A percentile compares a stretch with the other conserved stretches of the same genome.
Conservation (phyloP, 2,888 invertebrate species). For the Gastracanthus pulcherrimus region DNA sequence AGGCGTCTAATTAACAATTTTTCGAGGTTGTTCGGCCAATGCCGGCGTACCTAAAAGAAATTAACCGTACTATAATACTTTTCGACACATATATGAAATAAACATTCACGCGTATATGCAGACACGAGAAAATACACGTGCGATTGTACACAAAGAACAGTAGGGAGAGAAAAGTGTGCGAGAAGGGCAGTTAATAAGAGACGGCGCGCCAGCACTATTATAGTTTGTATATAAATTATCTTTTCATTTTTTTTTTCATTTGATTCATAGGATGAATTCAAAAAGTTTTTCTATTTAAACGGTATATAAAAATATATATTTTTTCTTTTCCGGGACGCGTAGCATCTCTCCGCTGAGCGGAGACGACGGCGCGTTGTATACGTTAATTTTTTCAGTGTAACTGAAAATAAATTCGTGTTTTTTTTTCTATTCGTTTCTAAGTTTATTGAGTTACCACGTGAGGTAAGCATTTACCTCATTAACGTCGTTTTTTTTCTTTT, state of each 20-base stretch:
- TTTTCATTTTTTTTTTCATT: constrained; percentile 29
- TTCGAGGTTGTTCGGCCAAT: constrained; percentile 38
- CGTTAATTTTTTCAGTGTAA: constrained; percentile 52
- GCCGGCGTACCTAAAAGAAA: constrained; percentile 52
- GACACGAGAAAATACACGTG: background rate
- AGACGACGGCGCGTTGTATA: constrained; percentile 11
- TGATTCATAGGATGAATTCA: constrained; percentile 48
- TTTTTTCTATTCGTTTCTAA: constrained; percentile 51
- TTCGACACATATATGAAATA: constrained; percentile 42
- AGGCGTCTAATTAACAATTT: constrained; percentile 41
- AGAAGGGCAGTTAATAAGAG: constrained; percentile 15
- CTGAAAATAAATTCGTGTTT: constrained; percentile 44
- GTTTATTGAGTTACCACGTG: constrained; percentile 56
- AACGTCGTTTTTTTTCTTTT: constrained; percentile 28
- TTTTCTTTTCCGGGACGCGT: constrained; percentile 31
- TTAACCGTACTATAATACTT: constrained; percentile 49
- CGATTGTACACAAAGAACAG: constrained; percentile 26
- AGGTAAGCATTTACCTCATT: constrained; percentile 25
- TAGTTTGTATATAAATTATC: constrained; percentile 54
- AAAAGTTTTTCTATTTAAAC: constrained; percentile 46
- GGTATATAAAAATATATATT: constrained; percentile 40
- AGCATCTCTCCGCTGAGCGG: constrained; percentile 51
- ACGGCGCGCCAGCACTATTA: constrained; percentile 36
- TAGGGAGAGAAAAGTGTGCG: constrained; percentile 49
- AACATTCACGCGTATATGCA: constrained; percentile 40